These are phyloP conservation scores for Felis catus DNA, from an alignment of 2,113 vertebrate species.

Conservation along the genomic window DNA sequence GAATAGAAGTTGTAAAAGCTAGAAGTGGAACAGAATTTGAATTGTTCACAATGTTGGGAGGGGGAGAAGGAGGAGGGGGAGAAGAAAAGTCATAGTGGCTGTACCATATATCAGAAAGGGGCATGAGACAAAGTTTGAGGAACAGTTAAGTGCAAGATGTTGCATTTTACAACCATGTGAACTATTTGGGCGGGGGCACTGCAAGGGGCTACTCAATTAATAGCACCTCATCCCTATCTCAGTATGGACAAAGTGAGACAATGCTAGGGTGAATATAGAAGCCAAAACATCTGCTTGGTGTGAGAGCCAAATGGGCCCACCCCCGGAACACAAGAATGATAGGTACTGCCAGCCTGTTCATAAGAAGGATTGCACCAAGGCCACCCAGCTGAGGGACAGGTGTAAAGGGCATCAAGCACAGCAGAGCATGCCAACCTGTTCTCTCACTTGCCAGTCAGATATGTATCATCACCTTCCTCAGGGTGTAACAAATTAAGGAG, in stretches of 20 bases:
- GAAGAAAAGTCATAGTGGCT: background rate
- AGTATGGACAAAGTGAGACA: background rate
- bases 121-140: background rate
- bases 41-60: background rate
- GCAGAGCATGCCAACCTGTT: background rate
- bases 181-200: fast-evolving
- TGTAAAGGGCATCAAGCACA: background rate
- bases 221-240: background rate
- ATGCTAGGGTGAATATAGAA: background rate
- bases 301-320: background rate
- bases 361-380: background rate
- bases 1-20: background rate
- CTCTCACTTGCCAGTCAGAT: background rate
- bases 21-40: background rate
- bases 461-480: too few relatives aligned
- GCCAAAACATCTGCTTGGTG: background rate
- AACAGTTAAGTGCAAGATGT: background rate
- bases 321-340: fast-evolving
- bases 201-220: background rate
- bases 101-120: background rate
- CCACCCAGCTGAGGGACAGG: background rate
- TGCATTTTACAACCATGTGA: background rate
- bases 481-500: background rate
- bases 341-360: background rate
- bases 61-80: background rate